Percentiles rank a stretch among this genome's conserved stretches.
Conservation (phyloP, 2,113 vertebrate species). For the Stegostoma tigrinum region DNA sequence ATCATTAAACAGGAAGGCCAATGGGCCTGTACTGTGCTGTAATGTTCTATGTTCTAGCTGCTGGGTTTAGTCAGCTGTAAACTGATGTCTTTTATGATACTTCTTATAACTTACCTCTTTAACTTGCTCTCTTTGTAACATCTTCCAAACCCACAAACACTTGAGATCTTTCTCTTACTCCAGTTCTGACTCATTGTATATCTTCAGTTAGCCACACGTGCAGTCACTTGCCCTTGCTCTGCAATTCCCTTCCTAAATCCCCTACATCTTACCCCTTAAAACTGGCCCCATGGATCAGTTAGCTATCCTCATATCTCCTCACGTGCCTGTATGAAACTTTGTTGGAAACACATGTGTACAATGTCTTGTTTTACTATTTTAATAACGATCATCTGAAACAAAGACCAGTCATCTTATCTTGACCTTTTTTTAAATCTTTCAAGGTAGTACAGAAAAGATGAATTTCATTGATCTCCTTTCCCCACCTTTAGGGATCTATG, state of each 20-base stretch:
- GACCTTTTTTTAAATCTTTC: neutral
- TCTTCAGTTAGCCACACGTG: neutral
- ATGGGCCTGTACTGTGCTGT: no score
- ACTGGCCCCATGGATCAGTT: neutral
- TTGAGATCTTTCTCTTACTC: neutral
- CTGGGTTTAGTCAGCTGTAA: neutral
- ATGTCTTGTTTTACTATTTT: neutral
- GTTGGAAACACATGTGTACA: neutral
- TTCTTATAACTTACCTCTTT: neutral
- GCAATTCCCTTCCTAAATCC: neutral
- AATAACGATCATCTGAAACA: neutral
- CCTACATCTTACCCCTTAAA: neutral
- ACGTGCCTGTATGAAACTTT: neutral
- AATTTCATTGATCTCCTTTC: neutral
- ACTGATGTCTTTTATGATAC: neutral
- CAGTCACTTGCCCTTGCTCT: neutral
- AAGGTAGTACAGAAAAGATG: neutral
- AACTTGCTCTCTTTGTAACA: neutral
- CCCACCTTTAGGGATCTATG: conserved; percentile 59
- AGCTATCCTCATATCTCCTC: neutral
- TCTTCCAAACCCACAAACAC: neutral
- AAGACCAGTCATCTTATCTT: neutral
- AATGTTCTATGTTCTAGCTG: no score
- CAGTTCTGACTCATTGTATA: neutral
- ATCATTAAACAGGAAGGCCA: neutral